Conservation (phyloP, 2,113 vertebrate species). For the Brachyhypopomus occidentalis region DNA sequence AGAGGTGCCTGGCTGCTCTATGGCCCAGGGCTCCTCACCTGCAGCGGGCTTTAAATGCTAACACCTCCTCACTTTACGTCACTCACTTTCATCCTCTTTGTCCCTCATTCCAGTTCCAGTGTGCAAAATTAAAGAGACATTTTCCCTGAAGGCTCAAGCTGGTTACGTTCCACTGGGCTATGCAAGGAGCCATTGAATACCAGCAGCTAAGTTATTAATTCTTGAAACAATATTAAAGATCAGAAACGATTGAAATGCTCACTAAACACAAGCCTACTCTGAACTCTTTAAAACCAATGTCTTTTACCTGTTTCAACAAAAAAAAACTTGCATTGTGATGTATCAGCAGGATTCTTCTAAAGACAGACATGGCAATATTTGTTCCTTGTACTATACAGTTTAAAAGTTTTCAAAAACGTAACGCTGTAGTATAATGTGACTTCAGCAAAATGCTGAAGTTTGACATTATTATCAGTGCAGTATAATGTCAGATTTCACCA, state of each 20-base stretch:
- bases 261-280: background rate
- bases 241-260: background rate
- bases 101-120: background rate
- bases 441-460: too few species aligned
- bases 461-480: too few species aligned
- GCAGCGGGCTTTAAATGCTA: conserved; percentile 1
- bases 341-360: too few species aligned
- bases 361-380: too few species aligned
- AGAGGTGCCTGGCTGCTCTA: background rate
- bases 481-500: too few species aligned
- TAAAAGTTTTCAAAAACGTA: too few species aligned
- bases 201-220: background rate
- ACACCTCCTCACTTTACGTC: background rate
- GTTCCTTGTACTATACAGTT: too few species aligned
- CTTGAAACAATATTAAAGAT: background rate
- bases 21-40: background rate
- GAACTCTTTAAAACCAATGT: background rate
- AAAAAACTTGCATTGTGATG: too few species aligned
- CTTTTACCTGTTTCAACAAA: background rate
- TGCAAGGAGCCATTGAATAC: background rate
- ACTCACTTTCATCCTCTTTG: conserved; percentile 15
- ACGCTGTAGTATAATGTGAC: too few species aligned
- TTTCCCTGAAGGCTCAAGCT: background rate
- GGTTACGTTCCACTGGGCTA: background rate
- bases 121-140: background rate